Evolutionary conservation across 2,113 vertebrate species (phyloP).

Genomic region (Dendropsophus ebraccatus): DNA sequence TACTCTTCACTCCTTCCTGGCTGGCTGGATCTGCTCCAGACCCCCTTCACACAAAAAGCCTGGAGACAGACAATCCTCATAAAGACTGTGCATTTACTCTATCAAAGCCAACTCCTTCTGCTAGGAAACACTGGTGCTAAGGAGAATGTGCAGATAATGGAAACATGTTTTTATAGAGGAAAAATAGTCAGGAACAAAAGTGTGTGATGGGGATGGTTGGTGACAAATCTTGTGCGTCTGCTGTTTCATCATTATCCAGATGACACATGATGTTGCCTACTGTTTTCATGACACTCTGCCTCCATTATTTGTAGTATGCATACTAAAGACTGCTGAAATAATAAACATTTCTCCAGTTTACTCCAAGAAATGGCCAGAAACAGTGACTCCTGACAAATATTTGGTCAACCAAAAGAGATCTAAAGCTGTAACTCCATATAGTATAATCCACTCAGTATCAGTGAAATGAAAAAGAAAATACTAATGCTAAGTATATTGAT

Average conservation of each 20-base stretch:
- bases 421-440: neutral
- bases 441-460: neutral
- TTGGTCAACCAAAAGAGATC: neutral
- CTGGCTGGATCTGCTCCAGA: conserved; percentile 43
- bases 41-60: conserved; percentile 34
- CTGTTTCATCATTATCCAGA: conserved; percentile 37
- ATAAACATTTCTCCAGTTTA: neutral
- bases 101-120: conserved; percentile 17
- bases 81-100: conserved; percentile 43
- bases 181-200: conserved; percentile 33
- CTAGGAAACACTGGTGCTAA: conserved; percentile 26
- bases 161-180: conserved; percentile 38
- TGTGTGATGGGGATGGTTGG: conserved; percentile 34
- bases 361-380: neutral
- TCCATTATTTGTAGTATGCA: neutral
- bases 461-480: too few species aligned
- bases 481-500: neutral
- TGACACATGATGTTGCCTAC: conserved; percentile 41
- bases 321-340: neutral
- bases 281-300: conserved; percentile 14
- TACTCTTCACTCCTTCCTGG: conserved; percentile 54
- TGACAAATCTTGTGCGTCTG: conserved; percentile 20
- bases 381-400: neutral
- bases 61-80: conserved; percentile 46
- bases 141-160: conserved; percentile 37